Evolutionary conservation across 2,797 vertebrate genomes (phyloP), one percentile per base, ranked within the genome.

Genomic region (Tragelaphus eurycerus): DNA sequence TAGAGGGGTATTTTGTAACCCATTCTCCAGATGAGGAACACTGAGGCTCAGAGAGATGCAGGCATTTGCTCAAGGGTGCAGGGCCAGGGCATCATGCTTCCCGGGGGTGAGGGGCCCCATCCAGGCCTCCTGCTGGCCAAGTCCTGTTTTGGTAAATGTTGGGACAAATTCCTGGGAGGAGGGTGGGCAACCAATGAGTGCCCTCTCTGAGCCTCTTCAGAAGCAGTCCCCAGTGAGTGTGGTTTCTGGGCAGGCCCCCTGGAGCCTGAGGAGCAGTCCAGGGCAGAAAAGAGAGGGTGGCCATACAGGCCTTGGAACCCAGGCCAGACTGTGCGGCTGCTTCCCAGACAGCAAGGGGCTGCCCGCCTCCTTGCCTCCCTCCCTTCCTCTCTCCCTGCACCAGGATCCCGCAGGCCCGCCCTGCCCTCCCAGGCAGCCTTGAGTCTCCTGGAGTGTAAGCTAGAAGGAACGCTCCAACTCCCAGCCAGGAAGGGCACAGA

Each of bases 11-110:
- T 46, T 3, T 21, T 38, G 27, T 89, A 74, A 84, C 79, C 71
- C 92, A 67, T 55, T 79, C 55, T 67, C 60, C 31, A 48, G 92
- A 67, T 67, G 86, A 86, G 78, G 60, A 25, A 25, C 57, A 76
- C 82, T 31, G 34, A 92, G 89, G 78, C 55, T 62, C 43, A 38
- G 54, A 8, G 23, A 46, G 67, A 50, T 1, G 3, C 1, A 31
- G 34, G 31, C 48, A 14, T 25, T 38, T 50, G 31, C 38, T 55
- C 38, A n/a, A 54, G 7, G 31, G 25, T 17, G 15, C 88, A 57
- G 0, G 2, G 19, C 34, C 67, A 34, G 48, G 71, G 23, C 3
- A 7, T 2, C 1, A 9, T 11, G 31, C 64, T 55, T 48, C 55
- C 74, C 25, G 1, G 67, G 67, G 34, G 7, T 38, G 27, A 29